phyloP scores from a whole-genome alignment of 37 sponge, comb jelly and placozoan species.

The Agelas oroides region DNA sequence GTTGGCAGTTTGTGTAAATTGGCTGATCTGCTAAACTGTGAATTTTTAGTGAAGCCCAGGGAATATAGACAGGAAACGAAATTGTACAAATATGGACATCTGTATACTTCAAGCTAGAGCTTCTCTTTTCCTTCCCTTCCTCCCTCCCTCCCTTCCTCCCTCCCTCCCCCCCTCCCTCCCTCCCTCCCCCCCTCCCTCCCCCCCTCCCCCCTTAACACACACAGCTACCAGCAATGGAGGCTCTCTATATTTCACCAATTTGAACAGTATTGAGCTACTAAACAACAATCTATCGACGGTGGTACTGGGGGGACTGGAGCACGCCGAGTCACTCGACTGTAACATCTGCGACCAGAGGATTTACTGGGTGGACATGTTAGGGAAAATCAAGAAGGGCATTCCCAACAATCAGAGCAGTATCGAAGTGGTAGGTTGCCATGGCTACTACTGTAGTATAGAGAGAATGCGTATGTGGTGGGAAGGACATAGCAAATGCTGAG shows the following conservation, averaged over 20 bases:
- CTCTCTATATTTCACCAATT: neutral
- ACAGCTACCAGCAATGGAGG: neutral
- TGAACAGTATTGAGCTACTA: neutral
- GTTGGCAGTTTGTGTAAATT: too few relatives aligned
- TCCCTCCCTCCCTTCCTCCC: constrained; percentile 1
- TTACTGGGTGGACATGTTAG: constrained; percentile 5
- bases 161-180: constrained; percentile 18
- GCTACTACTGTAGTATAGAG: too few relatives aligned
- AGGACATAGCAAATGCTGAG: neutral
- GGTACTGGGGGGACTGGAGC: neutral
- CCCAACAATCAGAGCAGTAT: neutral
- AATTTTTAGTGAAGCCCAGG: too few relatives aligned
- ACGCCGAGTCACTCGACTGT: constrained; percentile 5
- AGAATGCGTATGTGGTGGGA: neutral
- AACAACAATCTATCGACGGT: neutral
- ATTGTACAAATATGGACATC: too few relatives aligned
- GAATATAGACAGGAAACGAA: too few relatives aligned
- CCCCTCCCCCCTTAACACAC: neutral
- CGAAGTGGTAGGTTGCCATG: constrained; percentile 39
- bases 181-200: neutral
- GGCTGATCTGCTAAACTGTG: too few relatives aligned
- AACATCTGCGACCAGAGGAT: constrained; percentile 27
- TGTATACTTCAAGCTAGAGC: too few relatives aligned
- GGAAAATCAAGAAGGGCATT: neutral
- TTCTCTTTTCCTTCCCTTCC: constrained; percentile 7